Evolutionary conservation across 1,140 invertebrate genomes (phyloP).

Genomic region (Neodiprion virginianus): DNA sequence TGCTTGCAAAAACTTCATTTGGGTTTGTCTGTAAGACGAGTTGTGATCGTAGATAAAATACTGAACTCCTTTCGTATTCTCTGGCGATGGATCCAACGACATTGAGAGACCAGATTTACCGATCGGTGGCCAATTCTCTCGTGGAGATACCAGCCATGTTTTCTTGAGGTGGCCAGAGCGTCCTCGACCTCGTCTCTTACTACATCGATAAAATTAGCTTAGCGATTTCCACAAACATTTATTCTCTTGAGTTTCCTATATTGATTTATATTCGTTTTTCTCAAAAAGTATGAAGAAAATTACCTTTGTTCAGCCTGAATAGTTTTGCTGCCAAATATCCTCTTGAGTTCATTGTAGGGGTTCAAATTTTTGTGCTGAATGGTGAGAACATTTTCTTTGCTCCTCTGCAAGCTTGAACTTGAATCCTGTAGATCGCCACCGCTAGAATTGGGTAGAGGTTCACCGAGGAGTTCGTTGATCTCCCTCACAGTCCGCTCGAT

Average conservation of each 20-base stretch:
- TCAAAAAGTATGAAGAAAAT: constrained; percentile 26
- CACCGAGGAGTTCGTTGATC: constrained; percentile 76
- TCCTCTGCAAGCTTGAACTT: constrained; percentile 39
- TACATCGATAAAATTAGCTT: constrained; percentile 39
- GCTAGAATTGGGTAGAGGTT: constrained; percentile 54
- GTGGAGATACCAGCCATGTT: constrained; percentile 71
- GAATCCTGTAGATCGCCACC: constrained; percentile 36
- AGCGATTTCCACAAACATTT: constrained; percentile 20
- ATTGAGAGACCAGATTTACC: constrained; percentile 78
- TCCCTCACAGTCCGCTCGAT: constrained; percentile 75
- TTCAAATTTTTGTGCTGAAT: constrained; percentile 81
- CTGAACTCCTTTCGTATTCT: constrained; percentile 56
- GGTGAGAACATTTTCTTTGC: constrained; percentile 63
- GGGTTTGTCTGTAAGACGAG: constrained; percentile 76
- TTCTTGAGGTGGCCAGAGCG: constrained; percentile 65
- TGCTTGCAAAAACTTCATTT: constrained; percentile 77
- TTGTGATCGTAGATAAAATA: constrained; percentile 86
- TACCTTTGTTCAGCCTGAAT: constrained; percentile 73
- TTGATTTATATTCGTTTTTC: constrained; percentile 18
- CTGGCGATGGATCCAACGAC: constrained; percentile 65
- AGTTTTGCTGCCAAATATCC: constrained; percentile 85
- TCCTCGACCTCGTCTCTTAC: constrained; percentile 66
- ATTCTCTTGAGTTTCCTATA: constrained; percentile 19
- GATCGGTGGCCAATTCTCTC: constrained; percentile 73
- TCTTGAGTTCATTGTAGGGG: constrained; percentile 82